Percentiles rank a stretch among this genome's conserved stretches.
These are phyloP conservation scores for Drepanosiphum platanoidis DNA, from an alignment of 2,888 invertebrate genomes.

Conservation along the genomic window DNA sequence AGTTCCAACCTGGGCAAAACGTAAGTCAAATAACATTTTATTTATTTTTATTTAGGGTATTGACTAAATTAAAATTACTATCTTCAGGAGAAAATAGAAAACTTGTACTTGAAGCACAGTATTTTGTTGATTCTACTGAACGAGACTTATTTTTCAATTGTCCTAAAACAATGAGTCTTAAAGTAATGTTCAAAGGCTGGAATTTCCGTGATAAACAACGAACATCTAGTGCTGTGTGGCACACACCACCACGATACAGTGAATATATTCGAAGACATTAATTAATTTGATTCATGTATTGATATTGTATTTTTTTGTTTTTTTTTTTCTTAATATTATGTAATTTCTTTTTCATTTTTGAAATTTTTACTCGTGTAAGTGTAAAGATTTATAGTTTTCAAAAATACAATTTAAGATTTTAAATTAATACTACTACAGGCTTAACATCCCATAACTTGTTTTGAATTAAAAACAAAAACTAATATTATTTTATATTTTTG, in stretches of 20 bases:
- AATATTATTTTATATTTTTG: neutral
- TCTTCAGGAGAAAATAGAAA: slow-evolving; percentile 36
- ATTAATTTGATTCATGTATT: neutral
- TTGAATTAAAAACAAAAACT: neutral
- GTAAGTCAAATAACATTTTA: slow-evolving; percentile 16
- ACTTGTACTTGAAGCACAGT: slow-evolving; percentile 44
- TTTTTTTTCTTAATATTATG: neutral
- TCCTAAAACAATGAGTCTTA: slow-evolving; percentile 42
- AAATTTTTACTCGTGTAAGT: slow-evolving; percentile 1
- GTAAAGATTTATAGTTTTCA: neutral
- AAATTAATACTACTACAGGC: no score
- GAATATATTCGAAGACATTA: slow-evolving; percentile 45
- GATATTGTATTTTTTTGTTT: slow-evolving; percentile 6
- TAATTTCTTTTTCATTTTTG: slow-evolving; percentile 3
- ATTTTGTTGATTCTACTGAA: slow-evolving; percentile 18
- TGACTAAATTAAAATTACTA: neutral
- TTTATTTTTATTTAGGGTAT: neutral
- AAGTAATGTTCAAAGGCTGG: slow-evolving; percentile 56
- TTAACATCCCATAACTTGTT: no score
- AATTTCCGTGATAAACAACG: slow-evolving; percentile 47
- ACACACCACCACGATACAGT: slow-evolving; percentile 50
- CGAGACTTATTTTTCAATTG: slow-evolving; percentile 48
- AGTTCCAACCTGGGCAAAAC: slow-evolving; percentile 47
- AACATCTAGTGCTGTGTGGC: slow-evolving; percentile 61
- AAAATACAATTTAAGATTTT: no score